A percentile compares a stretch with the other conserved stretches of the same genome.
These are phyloP conservation scores for Hirtodrosophila cameraria DNA, from an alignment of 2,888 invertebrate genomes.

Conservation along the genomic window DNA sequence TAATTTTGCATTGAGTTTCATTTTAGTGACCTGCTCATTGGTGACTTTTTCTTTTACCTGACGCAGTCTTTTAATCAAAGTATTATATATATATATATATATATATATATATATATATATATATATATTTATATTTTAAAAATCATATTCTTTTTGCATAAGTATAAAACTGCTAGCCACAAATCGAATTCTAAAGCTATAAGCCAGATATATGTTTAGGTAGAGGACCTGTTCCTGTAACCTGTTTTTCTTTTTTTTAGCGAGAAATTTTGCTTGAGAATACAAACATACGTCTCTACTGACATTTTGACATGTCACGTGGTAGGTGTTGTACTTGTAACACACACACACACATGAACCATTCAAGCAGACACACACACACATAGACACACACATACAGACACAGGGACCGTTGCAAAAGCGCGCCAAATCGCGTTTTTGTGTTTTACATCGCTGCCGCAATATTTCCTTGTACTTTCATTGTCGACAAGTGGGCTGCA, in stretches of 20 bases:
- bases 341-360: not conserved
- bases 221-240: too few relatives aligned
- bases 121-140: too few relatives aligned
- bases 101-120: too few relatives aligned
- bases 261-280: too few relatives aligned
- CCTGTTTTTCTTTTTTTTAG: too few relatives aligned
- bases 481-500: conserved; percentile 69
- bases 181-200: too few relatives aligned
- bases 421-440: conserved; percentile 78
- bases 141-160: not conserved
- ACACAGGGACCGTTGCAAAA: conserved; percentile 34
- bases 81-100: too few relatives aligned
- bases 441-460: conserved; percentile 60
- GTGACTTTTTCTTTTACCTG: conserved; percentile 11
- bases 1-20: conserved; percentile 49
- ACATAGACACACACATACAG: not conserved
- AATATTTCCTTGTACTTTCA: conserved; percentile 50
- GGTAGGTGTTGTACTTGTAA: not conserved
- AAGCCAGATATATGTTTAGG: too few relatives aligned
- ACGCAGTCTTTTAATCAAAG: not conserved
- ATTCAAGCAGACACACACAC: not conserved
- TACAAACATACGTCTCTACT: not conserved
- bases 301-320: not conserved
- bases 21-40: conserved; percentile 21
- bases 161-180: not conserved